These are phyloP conservation scores for Brachystomella parvula DNA, from an alignment of 1,140 invertebrate genomes.

Conservation along the genomic window DNA sequence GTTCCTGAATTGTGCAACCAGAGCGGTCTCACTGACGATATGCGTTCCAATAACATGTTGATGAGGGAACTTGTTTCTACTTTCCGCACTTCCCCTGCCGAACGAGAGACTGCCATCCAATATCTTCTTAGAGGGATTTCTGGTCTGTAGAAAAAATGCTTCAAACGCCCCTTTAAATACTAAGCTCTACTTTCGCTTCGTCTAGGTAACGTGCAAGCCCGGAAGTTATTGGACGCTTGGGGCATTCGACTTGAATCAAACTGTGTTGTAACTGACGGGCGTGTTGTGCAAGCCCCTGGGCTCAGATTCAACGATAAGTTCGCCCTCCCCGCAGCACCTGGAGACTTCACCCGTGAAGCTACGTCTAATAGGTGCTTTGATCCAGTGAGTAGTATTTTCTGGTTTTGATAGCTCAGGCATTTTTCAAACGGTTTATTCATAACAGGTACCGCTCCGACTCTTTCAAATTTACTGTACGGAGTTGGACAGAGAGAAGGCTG, in stretches of 20 bases:
- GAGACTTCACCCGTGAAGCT: background rate
- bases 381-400: background rate
- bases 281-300: slow-evolving; percentile 59
- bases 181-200: background rate
- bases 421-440: background rate
- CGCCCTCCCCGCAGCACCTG: background rate
- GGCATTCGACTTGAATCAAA: slow-evolving; percentile 60
- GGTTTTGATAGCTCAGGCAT: background rate
- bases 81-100: slow-evolving; percentile 44
- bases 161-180: background rate
- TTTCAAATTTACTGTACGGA: background rate
- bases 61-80: slow-evolving; percentile 41
- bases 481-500: slow-evolving; percentile 5
- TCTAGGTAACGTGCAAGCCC: background rate
- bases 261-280: slow-evolving; percentile 53
- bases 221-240: slow-evolving; percentile 64
- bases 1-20: slow-evolving; percentile 44
- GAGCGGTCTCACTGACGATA: slow-evolving; percentile 42
- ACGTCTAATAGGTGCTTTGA: background rate
- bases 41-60: slow-evolving; percentile 38
- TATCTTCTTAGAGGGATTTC: slow-evolving; percentile 33
- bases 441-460: background rate
- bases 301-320: slow-evolving; percentile 48
- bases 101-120: slow-evolving; percentile 37
- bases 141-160: background rate